Conservation (phyloP, 1,140 invertebrate genomes). For the Bombus picipes region DNA sequence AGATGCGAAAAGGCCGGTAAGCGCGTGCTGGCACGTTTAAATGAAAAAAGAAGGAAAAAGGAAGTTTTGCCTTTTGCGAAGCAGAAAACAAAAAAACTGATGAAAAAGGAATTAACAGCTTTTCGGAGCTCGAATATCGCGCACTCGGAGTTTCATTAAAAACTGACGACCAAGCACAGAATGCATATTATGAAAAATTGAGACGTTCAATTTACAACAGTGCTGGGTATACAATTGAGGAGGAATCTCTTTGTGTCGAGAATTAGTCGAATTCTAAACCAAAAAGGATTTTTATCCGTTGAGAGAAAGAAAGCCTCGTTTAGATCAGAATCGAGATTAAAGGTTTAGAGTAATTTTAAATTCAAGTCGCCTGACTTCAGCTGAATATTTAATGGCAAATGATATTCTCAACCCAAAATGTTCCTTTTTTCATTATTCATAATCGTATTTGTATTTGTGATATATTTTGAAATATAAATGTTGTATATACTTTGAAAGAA, state of each 20-base stretch:
- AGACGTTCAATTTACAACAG: neutral
- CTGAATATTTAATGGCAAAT: too few relatives aligned
- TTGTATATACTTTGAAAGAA: too few relatives aligned
- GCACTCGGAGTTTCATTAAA: neutral
- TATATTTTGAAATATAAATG: too few relatives aligned
- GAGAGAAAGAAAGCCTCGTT: neutral
- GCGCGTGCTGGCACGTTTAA: neutral
- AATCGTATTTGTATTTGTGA: too few relatives aligned
- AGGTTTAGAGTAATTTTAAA: too few relatives aligned
- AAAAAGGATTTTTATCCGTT: neutral
- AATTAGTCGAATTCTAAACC: neutral
- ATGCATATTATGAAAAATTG: neutral
- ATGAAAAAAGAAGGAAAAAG: neutral
- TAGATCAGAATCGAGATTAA: neutral
- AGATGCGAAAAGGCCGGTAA: neutral
- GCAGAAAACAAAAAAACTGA: too few relatives aligned
- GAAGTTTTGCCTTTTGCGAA: neutral
- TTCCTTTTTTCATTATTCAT: too few relatives aligned
- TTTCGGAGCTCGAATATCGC: neutral
- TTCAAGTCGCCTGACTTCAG: too few relatives aligned
- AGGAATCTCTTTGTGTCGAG: neutral
- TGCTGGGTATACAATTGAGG: too few relatives aligned
- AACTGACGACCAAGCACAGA: neutral
- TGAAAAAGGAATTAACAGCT: neutral
- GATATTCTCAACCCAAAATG: too few relatives aligned